Evolutionary conservation across 2,797 vertebrate genomes (phyloP).

Genomic region (Sorex maritimensis): DNA sequence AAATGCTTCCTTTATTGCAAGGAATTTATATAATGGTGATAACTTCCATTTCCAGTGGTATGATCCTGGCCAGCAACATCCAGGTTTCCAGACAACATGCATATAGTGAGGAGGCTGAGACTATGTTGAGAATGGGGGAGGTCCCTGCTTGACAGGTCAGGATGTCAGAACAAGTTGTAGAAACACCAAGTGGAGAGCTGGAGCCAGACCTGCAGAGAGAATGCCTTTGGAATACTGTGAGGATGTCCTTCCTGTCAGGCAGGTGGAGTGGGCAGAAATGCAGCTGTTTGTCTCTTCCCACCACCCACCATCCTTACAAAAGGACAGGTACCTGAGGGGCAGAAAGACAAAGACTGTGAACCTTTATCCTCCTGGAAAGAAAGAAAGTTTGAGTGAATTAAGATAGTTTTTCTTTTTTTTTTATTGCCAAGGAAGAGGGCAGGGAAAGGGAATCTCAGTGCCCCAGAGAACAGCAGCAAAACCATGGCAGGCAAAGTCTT

Average conservation of each 20-base stretch:
- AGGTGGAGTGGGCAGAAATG: not conserved
- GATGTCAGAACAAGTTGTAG: not conserved
- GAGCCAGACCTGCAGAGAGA: not conserved
- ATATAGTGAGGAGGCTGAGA: not conserved
- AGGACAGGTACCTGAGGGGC: not conserved
- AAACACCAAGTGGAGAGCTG: not conserved
- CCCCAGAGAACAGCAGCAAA: not conserved
- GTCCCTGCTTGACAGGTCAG: not conserved
- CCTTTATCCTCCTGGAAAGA: not conserved
- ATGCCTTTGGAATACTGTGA: not conserved
- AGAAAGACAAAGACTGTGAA: not conserved
- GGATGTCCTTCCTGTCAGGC: not conserved
- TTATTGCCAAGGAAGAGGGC: not conserved
- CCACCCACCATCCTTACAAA: too few relatives aligned
- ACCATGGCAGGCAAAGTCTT: not conserved
- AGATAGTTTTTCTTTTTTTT: not conserved
- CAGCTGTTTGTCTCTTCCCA: not conserved
- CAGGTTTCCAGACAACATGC: fast-evolving
- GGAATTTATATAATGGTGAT: not conserved
- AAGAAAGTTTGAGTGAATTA: not conserved
- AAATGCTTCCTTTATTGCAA: not conserved
- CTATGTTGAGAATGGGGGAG: not conserved
- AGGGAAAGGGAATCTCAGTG: not conserved
- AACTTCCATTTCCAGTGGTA: not conserved
- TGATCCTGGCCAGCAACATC: not conserved